Conservation (phyloP, 2,888 invertebrate species). For the Hemicrepidius hirtus region DNA sequence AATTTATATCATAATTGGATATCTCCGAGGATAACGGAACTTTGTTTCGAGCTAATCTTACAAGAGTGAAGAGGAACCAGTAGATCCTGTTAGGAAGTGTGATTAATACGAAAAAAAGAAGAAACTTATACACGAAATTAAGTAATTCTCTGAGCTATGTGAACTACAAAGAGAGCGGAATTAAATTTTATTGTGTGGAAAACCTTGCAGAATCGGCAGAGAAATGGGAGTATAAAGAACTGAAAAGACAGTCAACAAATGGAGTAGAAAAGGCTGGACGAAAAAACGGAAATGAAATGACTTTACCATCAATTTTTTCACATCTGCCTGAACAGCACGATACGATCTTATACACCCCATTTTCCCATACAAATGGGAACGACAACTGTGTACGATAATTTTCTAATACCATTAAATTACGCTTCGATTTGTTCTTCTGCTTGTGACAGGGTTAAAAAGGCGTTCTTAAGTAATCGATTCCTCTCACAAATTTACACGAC, state of each 20-base stretch:
- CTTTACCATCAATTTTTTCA: constrained; percentile 55
- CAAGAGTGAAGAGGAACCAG: constrained; percentile 30
- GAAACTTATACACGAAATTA: constrained; percentile 51
- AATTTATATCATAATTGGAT: constrained; percentile 47
- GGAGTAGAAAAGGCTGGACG: constrained; percentile 57
- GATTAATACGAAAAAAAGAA: constrained; percentile 38
- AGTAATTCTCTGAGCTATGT: constrained; percentile 59
- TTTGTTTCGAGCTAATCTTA: constrained; percentile 43
- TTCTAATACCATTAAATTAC: constrained; percentile 44
- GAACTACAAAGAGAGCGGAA: constrained; percentile 59
- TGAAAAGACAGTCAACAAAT: constrained; percentile 59
- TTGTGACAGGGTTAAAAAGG: constrained; percentile 39
- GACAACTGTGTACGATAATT: constrained; percentile 48
- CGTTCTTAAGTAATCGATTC: constrained; percentile 21
- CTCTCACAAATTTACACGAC: constrained; percentile 9
- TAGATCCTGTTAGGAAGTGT: constrained; percentile 33
- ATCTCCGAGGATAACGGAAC: constrained; percentile 38
- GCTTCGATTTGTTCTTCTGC: constrained; percentile 43
- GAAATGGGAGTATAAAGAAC: constrained; percentile 56
- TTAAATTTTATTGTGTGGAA: constrained; percentile 64
- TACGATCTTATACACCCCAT: constrained; percentile 49
- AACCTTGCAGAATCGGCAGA: constrained; percentile 60
- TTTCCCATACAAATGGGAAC: constrained; percentile 43
- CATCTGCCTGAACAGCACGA: constrained; percentile 54
- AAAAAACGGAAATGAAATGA: constrained; percentile 60